These are phyloP conservation scores for Drosophila sulfurigaster DNA, from an alignment of 1,140 invertebrate species.

Conservation along the genomic window DNA sequence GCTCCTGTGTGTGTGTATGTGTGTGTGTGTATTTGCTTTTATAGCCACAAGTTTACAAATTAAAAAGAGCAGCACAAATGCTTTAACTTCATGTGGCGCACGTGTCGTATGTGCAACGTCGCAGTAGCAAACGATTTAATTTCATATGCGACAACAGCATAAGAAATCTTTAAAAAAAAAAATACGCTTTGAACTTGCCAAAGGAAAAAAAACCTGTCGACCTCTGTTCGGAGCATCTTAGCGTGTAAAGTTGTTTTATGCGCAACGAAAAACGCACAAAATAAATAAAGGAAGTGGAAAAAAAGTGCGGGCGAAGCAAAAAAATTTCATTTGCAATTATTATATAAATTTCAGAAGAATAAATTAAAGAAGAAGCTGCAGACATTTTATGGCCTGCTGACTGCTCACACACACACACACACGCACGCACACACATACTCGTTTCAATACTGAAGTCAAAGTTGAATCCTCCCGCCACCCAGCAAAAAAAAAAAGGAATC, in stretches of 20 bases:
- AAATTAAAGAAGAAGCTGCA: constrained; percentile 59
- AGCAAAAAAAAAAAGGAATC: constrained; percentile 8
- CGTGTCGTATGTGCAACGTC: constrained; percentile 60
- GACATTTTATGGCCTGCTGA: constrained; percentile 67
- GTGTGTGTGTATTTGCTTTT: constrained; percentile 6
- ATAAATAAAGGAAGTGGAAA: constrained; percentile 1
- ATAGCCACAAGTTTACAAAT: constrained; percentile 58
- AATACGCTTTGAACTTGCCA: constrained; percentile 59
- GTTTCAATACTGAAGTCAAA: constrained; percentile 9
- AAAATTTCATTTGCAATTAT: constrained; percentile 72
- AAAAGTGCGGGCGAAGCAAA: constrained; percentile 35
- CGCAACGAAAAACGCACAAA: constrained; percentile 20
- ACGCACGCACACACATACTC: constrained; percentile 15
- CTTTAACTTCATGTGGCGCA: constrained; percentile 19
- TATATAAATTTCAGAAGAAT: constrained; percentile 51
- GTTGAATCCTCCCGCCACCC: not conserved
- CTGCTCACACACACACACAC: constrained; percentile 25
- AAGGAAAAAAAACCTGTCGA: not conserved
- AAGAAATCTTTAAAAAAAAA: constrained; percentile 43
- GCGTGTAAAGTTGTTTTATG: constrained; percentile 46
- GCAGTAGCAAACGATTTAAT: constrained; percentile 48
- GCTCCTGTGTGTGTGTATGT: not conserved
- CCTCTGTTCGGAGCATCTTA: not conserved
- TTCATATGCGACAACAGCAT: constrained; percentile 60
- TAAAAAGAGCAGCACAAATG: constrained; percentile 27